Percentiles rank a stretch among this genome's conserved stretches.
phyloP scores from a whole-genome alignment of 2,888 invertebrate genomes.

The Biston stratarius region DNA sequence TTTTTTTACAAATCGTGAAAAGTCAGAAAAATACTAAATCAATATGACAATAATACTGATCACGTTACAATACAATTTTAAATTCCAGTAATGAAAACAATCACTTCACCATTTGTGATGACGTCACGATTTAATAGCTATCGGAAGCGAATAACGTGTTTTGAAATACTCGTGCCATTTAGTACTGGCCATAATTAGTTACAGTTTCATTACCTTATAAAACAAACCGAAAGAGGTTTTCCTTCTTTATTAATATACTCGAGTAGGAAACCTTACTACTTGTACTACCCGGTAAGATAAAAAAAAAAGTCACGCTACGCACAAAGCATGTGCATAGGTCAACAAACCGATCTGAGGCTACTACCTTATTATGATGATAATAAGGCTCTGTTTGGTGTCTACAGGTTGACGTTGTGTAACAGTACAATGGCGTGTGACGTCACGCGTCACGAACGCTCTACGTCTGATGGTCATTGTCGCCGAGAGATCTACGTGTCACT shows the following conservation, averaged over 20 bases:
- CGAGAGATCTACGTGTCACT: not conserved
- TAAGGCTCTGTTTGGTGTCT: not conserved
- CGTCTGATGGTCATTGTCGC: constrained; percentile 10
- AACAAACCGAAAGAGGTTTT: no score
- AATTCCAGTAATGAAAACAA: not conserved
- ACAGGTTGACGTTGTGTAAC: constrained; percentile 19
- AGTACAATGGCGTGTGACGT: constrained; percentile 16
- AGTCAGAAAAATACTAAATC: no score
- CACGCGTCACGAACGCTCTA: constrained; percentile 13
- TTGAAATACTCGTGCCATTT: not conserved
- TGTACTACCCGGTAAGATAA: no score
- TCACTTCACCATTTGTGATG: not conserved
- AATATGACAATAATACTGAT: no score
- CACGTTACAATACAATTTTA: not conserved
- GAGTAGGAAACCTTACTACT: no score
- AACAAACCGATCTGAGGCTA: no score
- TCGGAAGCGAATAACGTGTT: not conserved
- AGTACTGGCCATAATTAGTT: no score
- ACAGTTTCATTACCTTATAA: no score
- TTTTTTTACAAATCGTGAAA: no score
- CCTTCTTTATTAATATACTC: no score
- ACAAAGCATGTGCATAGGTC: no score
- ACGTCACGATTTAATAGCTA: not conserved
- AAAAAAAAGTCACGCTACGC: no score
- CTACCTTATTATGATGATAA: not conserved